These are phyloP conservation scores for Taphrorychus bicolor DNA, from an alignment of 2,888 invertebrate species.

Conservation along the genomic window DNA sequence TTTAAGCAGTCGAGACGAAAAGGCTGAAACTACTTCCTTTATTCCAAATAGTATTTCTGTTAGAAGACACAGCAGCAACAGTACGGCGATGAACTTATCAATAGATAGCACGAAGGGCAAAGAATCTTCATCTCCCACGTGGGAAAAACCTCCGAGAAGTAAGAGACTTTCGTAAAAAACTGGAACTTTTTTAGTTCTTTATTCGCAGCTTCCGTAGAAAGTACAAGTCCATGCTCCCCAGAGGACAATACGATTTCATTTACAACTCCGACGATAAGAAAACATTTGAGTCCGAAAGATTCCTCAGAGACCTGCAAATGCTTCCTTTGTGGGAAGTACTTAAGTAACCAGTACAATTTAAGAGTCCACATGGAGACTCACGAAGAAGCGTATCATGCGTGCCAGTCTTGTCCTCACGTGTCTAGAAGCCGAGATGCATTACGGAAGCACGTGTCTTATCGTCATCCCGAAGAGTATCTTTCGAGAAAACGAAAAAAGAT, in stretches of 20 bases:
- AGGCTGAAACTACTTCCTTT: slow-evolving; percentile 17
- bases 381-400: slow-evolving; percentile 86
- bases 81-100: slow-evolving; percentile 39
- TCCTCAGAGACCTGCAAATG: slow-evolving; percentile 65
- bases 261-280: slow-evolving; percentile 6
- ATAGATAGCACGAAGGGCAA: slow-evolving; percentile 34
- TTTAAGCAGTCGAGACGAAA: not conserved
- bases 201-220: slow-evolving; percentile 35
- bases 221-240: slow-evolving; percentile 38
- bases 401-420: slow-evolving; percentile 86
- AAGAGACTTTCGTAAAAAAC: not conserved
- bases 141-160: slow-evolving; percentile 41
- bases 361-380: slow-evolving; percentile 92
- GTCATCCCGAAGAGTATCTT: slow-evolving; percentile 71
- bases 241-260: slow-evolving; percentile 29
- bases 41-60: slow-evolving; percentile 30
- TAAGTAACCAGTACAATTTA: slow-evolving; percentile 90
- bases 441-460: slow-evolving; percentile 86
- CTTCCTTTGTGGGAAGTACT: slow-evolving; percentile 84
- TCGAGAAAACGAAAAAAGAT: slow-evolving; percentile 59
- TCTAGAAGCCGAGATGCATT: slow-evolving; percentile 87
- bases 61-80: slow-evolving; percentile 28
- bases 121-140: slow-evolving; percentile 27
- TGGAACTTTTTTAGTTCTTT: not conserved
- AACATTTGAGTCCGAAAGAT: slow-evolving; percentile 46